Base-by-base conservation (phyloP, 2,113 vertebrate species). In the Pachycephala philippinensis region DNA sequence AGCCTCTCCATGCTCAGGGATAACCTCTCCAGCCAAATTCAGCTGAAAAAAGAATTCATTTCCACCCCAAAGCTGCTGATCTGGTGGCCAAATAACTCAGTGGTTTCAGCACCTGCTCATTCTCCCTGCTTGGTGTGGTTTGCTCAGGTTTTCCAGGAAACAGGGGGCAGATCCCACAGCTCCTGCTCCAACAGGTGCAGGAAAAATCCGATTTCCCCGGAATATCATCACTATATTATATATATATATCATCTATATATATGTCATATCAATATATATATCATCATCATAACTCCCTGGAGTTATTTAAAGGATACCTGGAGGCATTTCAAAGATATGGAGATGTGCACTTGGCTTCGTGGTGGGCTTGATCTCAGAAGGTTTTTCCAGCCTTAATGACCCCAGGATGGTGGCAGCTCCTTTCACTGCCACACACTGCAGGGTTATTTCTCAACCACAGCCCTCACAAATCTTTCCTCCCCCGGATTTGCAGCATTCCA, bases 1-100 rank as follows among this genome's bases (percentile, higher is more conserved):
- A 45, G 71, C 63, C 39, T 24, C n/a, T 0, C 52, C 14, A 0
- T 0, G 2, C 9, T 9, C 35, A 56, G 78, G 81, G 64, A 26
- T 3, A 56, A 81, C 23, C 11, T n/a, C 44, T 52, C 44, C 64
- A 16, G 33, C 47, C 50, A 40, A 35, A 26, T 6, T 5, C 47
- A n/a, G 47, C 56, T 70, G 28, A 13, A 16, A 42, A 81, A 90
- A 49, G 4, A 86, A 35, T 16, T 21, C 10, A 8, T 17, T 47
- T n/a, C 68, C 68, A 74, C 7, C 68, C 66, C 59, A 15, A 39
- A 80, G 4, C 31, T 33, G 31, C 70, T 6, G 6, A 1, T 47
- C n/a, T 30, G 28, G 24, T 24, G 79, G 83, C 64, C 66, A 66
- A 79, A 24, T 2, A 49, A 47, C 35, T 64, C 76, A 47, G 71